Evolutionary conservation across 1,140 invertebrate genomes (phyloP).

Genomic region (Monochamus saltuarius): DNA sequence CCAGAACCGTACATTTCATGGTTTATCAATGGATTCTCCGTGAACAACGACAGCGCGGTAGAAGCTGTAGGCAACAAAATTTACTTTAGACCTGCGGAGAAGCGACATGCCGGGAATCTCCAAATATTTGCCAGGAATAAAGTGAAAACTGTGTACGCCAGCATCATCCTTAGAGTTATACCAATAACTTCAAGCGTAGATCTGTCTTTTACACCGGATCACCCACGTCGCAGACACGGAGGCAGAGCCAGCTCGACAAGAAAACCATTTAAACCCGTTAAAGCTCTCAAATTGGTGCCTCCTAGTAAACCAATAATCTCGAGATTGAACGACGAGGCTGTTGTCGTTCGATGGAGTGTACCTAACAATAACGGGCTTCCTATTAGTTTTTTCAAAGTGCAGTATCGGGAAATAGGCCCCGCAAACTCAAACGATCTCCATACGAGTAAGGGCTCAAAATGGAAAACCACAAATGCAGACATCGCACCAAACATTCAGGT

Average conservation of each 20-base stretch:
- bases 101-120: constrained; percentile 82
- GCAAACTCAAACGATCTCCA: constrained; percentile 52
- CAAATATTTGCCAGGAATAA: constrained; percentile 85
- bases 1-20: constrained; percentile 73
- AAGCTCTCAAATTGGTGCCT: constrained; percentile 69
- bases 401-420: constrained; percentile 71
- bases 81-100: constrained; percentile 67
- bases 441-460: constrained; percentile 54
- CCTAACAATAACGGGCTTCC: constrained; percentile 73
- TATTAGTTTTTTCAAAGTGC: constrained; percentile 90
- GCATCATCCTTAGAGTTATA: constrained; percentile 68
- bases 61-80: constrained; percentile 50
- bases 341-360: constrained; percentile 89
- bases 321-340: constrained; percentile 82
- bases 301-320: constrained; percentile 84
- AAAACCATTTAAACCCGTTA: constrained; percentile 54
- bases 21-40: constrained; percentile 78
- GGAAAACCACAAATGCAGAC: constrained; percentile 81
- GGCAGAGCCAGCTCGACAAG: constrained; percentile 39
- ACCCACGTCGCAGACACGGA: constrained; percentile 16
- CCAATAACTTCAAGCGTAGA: constrained; percentile 52
- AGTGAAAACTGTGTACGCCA: constrained; percentile 69
- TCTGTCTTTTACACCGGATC: constrained; percentile 15
- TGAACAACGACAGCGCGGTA: constrained; percentile 59
- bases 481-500: constrained; percentile 72